Evolutionary conservation across 2,888 invertebrate species (phyloP), one percentile per base, ranked within the genome.

Genomic region (Eupithecia abbreviata): DNA sequence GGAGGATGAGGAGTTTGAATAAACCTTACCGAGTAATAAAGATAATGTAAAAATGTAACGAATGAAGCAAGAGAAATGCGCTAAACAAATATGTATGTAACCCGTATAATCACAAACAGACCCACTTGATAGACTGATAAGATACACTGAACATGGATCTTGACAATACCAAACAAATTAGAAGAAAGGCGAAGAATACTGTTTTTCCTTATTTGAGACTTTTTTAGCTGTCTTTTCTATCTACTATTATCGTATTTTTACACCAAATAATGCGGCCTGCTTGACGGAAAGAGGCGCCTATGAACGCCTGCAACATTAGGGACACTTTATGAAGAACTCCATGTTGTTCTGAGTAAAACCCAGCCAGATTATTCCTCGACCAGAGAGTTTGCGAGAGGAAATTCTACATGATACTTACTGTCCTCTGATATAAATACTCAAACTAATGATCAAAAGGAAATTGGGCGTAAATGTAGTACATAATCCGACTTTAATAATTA

Each of bases 61-160:
- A 78, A 74, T 81, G 71, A 81, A 77, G 79, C 81, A 83, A 78
- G 82, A 80, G 79, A 83, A 83, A 78, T 84, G 84, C 78, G 75
- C 74, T 77, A 66, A 68, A 79, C 77, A 87, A 87, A 86, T 83
- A 86, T 83, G 84, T 82, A 78, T 79, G 82, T 82, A 81, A 83
- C 80, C 77, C 68, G 84, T 58, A 75, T 79, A 81, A 81, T 82
- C 80, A 78, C 79, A 86, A 85, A 87, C 82, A 84, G 82, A 77
- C 81, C 81, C 81, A 84, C 79, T 84, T 84, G 83, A 86, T 83
- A 79, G 73, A 74, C 30, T 71, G 87, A 87, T 88, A 88, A 87
- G 87, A 86, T 86, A 84, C 9, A 68, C 67, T 43, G 10, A 68
- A 62, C 30, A 62, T 10, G 30, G 18, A 62, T 62, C 62, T 12